Base-by-base conservation (phyloP, 2,113 vertebrate genomes). In the Zosterops lateralis region DNA sequence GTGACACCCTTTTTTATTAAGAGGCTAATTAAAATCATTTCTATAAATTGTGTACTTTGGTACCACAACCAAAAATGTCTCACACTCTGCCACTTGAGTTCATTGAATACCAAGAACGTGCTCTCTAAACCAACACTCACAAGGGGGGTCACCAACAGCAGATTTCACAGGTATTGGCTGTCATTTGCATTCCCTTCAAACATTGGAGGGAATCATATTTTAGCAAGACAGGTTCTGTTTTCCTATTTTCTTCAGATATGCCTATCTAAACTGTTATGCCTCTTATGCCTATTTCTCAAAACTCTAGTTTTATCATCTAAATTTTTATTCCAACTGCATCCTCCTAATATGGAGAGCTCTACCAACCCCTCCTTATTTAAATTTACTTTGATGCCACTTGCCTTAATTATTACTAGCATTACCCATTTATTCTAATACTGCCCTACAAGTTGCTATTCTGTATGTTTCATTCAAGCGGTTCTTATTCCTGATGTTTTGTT, bases 291-390 rank as follows among this genome's bases (percentile, higher is more conserved):
- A 9, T 57, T 89, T 67, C 22, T 65, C 40, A 51, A 34, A 56
- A 60, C 2, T 54, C 10, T 34, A 24, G 5, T 40, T 74, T 77
- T 29, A 62, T 75, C 1, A 54, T 17, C 19, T 26, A 12, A 56
- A 47, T 51, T 84, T 73, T 72, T 5, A 47, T 83, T 83, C 22
- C 2, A 25, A 31, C 3, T 29, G n/a, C 34, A 54, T 76, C 7
- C 1, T 82, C 58, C 20, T 75, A 36, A 62, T 5, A 5, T 14
- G 10, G 12, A 51, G 12, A 53, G 4, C 31, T 14, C 32, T 62
- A 50, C 2, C 6, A 57, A 24, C 7, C 1, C 6, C 14, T 56
- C 15, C 17, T 6, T 36, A 9, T 28, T 45, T 4, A 24, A 5
- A 6, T 48, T 70, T 66, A 31, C 21, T 61, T 24, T 3, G 2